Conservation (phyloP, 2,888 invertebrate species). For the Cryptus armator region DNA sequence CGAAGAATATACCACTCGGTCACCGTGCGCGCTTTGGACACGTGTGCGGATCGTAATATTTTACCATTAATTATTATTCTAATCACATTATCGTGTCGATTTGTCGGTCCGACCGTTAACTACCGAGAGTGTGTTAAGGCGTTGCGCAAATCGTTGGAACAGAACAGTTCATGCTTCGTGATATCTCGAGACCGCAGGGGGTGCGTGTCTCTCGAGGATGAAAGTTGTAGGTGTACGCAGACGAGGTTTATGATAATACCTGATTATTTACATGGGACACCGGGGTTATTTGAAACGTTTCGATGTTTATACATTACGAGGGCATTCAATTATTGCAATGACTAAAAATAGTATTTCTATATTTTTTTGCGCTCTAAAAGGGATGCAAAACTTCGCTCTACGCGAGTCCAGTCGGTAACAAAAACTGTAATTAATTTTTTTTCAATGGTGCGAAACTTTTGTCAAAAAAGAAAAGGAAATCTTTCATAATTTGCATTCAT, state of each 20-base stretch:
- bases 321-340: no score
- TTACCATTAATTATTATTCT: constrained; percentile 80
- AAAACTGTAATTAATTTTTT: no score
- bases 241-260: constrained; percentile 37
- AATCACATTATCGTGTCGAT: constrained; percentile 73
- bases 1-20: neutral
- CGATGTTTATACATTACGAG: no score
- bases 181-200: constrained; percentile 59
- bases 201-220: constrained; percentile 49
- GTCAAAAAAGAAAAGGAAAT: no score
- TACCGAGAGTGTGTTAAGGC: constrained; percentile 74
- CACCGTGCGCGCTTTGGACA: neutral
- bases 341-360: no score
- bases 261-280: neutral
- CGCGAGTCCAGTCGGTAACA: no score
- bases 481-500: no score
- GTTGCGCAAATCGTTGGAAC: constrained; percentile 25
- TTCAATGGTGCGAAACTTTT: no score
- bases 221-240: constrained; percentile 42
- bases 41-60: constrained; percentile 3
- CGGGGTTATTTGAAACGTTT: neutral
- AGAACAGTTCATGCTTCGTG: constrained; percentile 39
- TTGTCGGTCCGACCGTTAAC: constrained; percentile 62
- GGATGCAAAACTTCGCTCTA: no score
- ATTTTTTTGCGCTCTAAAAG: no score